Evolutionary conservation across 2,888 invertebrate genomes (phyloP).

Genomic region (Maniola hyperantus): DNA sequence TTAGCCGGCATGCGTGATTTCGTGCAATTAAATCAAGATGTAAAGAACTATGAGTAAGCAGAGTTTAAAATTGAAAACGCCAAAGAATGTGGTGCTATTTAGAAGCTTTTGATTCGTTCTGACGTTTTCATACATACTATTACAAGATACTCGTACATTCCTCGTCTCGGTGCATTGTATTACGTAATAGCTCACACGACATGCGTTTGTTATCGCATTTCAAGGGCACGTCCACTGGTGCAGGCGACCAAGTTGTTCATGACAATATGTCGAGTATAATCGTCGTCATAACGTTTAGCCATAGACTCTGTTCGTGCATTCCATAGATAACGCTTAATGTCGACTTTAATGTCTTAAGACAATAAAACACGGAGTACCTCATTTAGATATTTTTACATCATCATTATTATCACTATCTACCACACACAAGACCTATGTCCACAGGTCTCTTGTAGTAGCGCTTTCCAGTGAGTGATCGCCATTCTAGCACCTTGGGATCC

Average conservation of each 20-base stretch:
- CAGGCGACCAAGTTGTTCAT: conserved; percentile 51
- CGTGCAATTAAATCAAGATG: conserved; percentile 9
- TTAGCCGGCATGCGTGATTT: conserved; percentile 1
- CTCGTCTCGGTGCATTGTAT: conserved; percentile 38
- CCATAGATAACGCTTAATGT: conserved; percentile 63
- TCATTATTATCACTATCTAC: no score
- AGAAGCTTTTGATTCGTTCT: conserved; percentile 22
- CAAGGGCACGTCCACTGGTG: conserved; percentile 59
- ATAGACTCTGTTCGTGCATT: conserved; percentile 53
- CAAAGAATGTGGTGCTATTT: conserved; percentile 20
- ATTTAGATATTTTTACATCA: not conserved
- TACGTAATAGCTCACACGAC: conserved; percentile 59
- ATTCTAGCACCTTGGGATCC: no score
- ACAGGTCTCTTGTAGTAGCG: no score
- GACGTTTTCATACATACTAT: conserved; percentile 18
- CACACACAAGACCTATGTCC: no score
- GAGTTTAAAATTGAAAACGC: conserved; percentile 22
- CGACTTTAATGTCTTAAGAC: conserved; percentile 36
- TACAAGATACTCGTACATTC: conserved; percentile 23
- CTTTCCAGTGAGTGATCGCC: no score
- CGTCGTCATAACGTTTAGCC: conserved; percentile 49
- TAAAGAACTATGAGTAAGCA: not conserved
- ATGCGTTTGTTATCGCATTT: conserved; percentile 62
- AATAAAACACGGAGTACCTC: conserved; percentile 6
- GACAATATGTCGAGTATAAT: conserved; percentile 45